Percentiles rank a stretch among this genome's conserved stretches.
phyloP scores from a whole-genome alignment of 2,888 invertebrate species.

The Chrysolina americana region DNA sequence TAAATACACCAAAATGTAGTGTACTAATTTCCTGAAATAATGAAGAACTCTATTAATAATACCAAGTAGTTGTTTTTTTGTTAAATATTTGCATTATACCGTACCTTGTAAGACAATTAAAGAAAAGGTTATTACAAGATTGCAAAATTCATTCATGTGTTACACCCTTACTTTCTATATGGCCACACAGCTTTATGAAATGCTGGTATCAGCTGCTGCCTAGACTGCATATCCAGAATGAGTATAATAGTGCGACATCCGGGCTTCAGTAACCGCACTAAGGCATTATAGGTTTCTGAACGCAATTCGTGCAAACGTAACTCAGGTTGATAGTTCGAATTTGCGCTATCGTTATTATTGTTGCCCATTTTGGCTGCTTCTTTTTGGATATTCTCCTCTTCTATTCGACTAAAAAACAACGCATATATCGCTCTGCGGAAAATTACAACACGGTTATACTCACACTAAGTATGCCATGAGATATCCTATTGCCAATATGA shows the following conservation, averaged over 20 bases:
- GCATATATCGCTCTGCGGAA: background rate
- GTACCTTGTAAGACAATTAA: no score
- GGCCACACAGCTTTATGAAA: conserved; percentile 97
- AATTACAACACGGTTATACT: conserved; percentile 59
- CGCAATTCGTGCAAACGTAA: conserved; percentile 91
- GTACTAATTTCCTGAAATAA: no score
- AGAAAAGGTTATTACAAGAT: no score
- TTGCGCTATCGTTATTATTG: conserved; percentile 59
- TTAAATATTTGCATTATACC: no score
- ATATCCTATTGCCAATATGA: conserved; percentile 86
- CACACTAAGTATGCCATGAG: conserved; percentile 88
- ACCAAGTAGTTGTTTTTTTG: background rate
- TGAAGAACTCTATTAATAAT: no score
- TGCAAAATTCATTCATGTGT: no score
- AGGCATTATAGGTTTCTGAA: conserved; percentile 95
- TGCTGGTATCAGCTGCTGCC: conserved; percentile 87
- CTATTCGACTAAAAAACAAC: conserved; percentile 65
- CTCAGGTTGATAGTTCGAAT: conserved; percentile 73
- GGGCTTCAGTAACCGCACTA: conserved; percentile 92
- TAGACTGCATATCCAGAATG: conserved; percentile 90
- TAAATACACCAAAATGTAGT: no score
- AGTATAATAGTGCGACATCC: conserved; percentile 95
- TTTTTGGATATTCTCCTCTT: conserved; percentile 74
- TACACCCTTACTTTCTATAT: conserved; percentile 85
- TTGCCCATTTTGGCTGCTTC: conserved; percentile 70